Evolutionary conservation across 2,888 invertebrate genomes (phyloP), one percentile per base, ranked within the genome.

Genomic region (Caenorhabditis angaria): DNA sequence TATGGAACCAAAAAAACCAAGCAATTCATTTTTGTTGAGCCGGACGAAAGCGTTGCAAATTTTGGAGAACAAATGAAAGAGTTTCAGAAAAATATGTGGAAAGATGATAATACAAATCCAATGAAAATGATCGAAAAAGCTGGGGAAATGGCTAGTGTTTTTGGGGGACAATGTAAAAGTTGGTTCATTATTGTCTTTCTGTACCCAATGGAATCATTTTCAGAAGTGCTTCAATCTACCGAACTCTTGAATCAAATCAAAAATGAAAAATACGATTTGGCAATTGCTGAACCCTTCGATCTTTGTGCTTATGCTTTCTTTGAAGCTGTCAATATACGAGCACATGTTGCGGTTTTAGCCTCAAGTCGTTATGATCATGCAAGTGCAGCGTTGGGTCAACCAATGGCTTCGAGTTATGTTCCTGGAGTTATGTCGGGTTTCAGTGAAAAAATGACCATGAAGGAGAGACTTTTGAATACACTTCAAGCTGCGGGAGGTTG

Each of bases 191-290:
- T 32, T 32, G 32, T 20, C 18, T 56, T 6, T 12, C 10, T 10
- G 8, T 24, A 22, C 12, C 6, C 27, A n/a, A n/a, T n/a, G n/a
- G n/a, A n/a, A n/a, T n/a, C 12, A 28, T 27, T 50, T 61, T 61
- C 51, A 62, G 62, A 47, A 22, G 67, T 69, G 5, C n/a, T 70
- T 6, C 18, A 47, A 2, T 54, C 70, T 18, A 50, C 59, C 12
- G 69, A 60, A 27, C 47, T 76, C 20, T 47, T 76, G 12, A 70
- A 70, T 24, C 47, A 59, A 35, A 20, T 81, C 41, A 62, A 47
- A 58, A 66, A 57, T 1, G 76, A 78, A 51, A 76, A 80, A 2
- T 81, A 66, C 57, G 81, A 81, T 61, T 32, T 81, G 27, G 77
- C 68, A 2, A 48, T 81, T 14, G 56, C 66, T 0, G 81, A 81